Base-by-base conservation (phyloP, 2,113 vertebrate species). In the Tachycineta bicolor region DNA sequence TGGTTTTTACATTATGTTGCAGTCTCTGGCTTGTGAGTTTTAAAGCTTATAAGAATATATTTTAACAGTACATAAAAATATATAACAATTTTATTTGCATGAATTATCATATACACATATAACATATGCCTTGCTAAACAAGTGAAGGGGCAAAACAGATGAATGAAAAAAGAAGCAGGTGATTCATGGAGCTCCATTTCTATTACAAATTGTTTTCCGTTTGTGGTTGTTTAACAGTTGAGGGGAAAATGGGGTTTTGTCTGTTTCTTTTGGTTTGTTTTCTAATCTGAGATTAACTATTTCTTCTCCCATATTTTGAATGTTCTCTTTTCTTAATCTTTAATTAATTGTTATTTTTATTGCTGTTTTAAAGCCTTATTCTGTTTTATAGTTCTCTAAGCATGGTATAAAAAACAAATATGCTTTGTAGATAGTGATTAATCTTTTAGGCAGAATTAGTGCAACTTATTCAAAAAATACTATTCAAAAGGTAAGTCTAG, bases 211-310 rank as follows among this genome's bases (percentile, higher is more conserved):
- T 6, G n/a, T 73, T 88, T 53, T 78, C 33, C 5, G 3, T 39
- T 53, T 67, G 13, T 11, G 4, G 3, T 43, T 65, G 5, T 58
- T 37, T n/a, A 79, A 28, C 8, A 18, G 15, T 10, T 65, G 19
- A 2, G 12, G 5, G 9, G 11, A 5, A 39, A 11, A 11, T 2
- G 25, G 2, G 0, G 9, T 52, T 44, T 53, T 56, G 26, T 2
- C 16, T 53, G 10, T 14, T 31, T 18, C 22, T 46, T 34, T 53
- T 9, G 37, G 1, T 24, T 44, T 76, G 1, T 24, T 77, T 70
- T 58, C 49, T 34, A 50, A 39, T 43, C 10, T 33, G 29, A 34
- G 21, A 43, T 87, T 60, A 85, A 44, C 11, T 5, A 17, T 62
- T 79, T 74, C 10, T 47, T 77, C 23, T 65, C 5, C 9, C 29